These are phyloP conservation scores for Pseudanteris insignis DNA, from an alignment of 2,888 invertebrate genomes.

Conservation along the genomic window DNA sequence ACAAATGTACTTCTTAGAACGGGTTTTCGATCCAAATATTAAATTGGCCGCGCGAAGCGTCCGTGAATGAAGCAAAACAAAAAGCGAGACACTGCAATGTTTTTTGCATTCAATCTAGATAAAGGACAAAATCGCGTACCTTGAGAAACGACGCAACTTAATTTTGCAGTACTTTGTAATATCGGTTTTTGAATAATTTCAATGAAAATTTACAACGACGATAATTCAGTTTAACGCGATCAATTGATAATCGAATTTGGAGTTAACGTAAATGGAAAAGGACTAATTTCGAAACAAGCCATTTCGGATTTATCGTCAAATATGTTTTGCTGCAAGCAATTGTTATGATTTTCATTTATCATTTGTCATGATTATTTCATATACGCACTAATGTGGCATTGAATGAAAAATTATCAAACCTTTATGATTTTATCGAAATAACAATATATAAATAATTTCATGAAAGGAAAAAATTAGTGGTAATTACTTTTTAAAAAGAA, in stretches of 20 bases:
- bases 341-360: no score
- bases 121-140: conserved; percentile 20
- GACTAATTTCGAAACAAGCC: no score
- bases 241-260: background rate
- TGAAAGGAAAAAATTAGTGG: no score
- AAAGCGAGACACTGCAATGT: conserved; percentile 8
- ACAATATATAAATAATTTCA: no score
- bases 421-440: no score
- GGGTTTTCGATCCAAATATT: conserved; percentile 27
- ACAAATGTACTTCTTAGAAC: conserved; percentile 31
- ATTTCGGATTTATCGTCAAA: no score
- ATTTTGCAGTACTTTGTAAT: conserved; percentile 23
- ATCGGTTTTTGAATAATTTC: conserved; percentile 8
- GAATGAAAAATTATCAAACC: no score
- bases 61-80: conserved; percentile 25
- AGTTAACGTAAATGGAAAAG: background rate
- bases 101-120: conserved; percentile 12
- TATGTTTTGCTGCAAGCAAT: no score
- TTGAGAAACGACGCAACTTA: conserved; percentile 19
- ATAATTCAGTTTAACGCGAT: background rate
- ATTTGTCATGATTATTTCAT: no score
- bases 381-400: no score
- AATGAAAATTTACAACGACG: background rate
- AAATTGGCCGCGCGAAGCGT: conserved; percentile 24
- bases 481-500: no score